Percentiles rank a stretch among this genome's conserved stretches.
Evolutionary conservation across 2,797 vertebrate genomes (phyloP).

Genomic region (Trichosurus vulpecula): DNA sequence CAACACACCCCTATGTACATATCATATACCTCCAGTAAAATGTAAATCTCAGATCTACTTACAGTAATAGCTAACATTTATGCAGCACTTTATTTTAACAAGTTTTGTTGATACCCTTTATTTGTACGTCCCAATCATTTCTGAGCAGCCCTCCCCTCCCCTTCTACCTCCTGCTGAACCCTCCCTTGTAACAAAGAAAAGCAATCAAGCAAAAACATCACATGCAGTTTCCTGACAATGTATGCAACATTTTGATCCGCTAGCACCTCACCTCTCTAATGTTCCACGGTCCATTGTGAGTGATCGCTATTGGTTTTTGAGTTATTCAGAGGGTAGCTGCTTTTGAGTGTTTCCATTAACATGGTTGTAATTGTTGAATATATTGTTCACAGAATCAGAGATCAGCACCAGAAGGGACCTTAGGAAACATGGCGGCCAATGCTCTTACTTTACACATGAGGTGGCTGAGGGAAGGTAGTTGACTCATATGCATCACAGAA

Average conservation of each 20-base stretch:
- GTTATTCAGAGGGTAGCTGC: neutral
- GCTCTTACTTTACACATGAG: neutral
- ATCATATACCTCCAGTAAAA: neutral
- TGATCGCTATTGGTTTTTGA: neutral
- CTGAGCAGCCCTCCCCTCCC: neutral
- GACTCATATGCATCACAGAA: neutral
- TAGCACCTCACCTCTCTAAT: neutral
- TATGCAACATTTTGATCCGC: neutral
- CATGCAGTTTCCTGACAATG: neutral
- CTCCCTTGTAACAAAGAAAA: neutral
- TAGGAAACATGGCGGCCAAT: neutral
- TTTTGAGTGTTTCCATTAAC: neutral
- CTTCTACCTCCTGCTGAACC: neutral
- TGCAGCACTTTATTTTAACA: neutral
- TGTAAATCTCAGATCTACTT: neutral
- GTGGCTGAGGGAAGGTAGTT: neutral
- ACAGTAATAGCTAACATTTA: neutral
- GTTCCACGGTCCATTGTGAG: neutral
- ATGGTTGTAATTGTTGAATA: neutral
- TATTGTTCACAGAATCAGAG: too few species aligned
- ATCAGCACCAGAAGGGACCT: neutral
- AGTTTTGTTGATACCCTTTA: neutral
- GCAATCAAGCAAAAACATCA: neutral
- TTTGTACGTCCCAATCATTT: neutral
- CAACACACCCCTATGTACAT: neutral